Conservation (phyloP, 2,888 invertebrate genomes). For the Caenorhabditis uteleia region DNA sequence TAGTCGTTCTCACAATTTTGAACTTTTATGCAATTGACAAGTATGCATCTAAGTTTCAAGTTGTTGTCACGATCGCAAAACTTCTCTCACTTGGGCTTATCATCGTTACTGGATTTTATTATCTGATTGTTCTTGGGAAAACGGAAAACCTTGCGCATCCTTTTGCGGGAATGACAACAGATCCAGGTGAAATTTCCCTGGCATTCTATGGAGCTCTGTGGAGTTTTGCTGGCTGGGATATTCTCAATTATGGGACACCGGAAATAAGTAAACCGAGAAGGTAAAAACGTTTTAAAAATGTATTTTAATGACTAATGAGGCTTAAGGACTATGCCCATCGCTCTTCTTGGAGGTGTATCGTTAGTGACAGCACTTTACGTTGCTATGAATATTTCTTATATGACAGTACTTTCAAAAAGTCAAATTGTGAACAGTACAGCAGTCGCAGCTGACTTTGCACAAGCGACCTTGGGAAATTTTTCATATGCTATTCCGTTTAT, state of each 20-base stretch:
- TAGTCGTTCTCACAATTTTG: conserved; percentile 48
- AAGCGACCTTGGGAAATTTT: conserved; percentile 47
- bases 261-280: conserved; percentile 54
- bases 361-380: conserved; percentile 47
- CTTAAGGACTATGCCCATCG: conserved; percentile 57
- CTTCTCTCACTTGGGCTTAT: conserved; percentile 48
- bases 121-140: conserved; percentile 46
- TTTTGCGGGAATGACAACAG: conserved; percentile 38
- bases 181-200: conserved; percentile 40
- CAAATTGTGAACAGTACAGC: conserved; percentile 53
- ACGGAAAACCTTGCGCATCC: conserved; percentile 38
- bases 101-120: conserved; percentile 53
- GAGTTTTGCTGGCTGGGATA: conserved; percentile 61
- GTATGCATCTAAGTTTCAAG: conserved; percentile 53
- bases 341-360: conserved; percentile 50
- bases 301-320: not conserved
- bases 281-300: conserved; percentile 11
- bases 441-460: conserved; percentile 56
- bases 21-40: conserved; percentile 57
- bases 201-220: conserved; percentile 55
- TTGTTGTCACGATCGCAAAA: conserved; percentile 54
- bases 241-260: conserved; percentile 63
- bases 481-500: conserved; percentile 57
- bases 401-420: conserved; percentile 49
- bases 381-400: conserved; percentile 56